Conservation (phyloP, 2,797 vertebrate genomes). For the Helicolenus hilgendorfi region DNA sequence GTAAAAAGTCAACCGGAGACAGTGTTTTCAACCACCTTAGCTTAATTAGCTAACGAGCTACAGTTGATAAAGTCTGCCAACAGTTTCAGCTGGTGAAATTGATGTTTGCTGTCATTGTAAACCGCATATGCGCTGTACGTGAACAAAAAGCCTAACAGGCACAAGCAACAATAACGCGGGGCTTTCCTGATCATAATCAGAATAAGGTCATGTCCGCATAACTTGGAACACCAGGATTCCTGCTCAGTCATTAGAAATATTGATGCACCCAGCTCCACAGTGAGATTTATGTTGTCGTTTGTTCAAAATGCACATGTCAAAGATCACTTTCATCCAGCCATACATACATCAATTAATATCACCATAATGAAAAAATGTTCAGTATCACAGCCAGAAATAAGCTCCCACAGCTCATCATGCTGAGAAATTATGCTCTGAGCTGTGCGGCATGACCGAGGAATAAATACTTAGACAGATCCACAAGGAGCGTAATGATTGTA, state of each 20-base stretch:
- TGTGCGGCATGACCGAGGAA: slow-evolving; percentile 27
- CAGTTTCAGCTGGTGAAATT: background rate
- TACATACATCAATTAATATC: background rate
- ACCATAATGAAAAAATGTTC: background rate
- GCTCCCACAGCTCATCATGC: slow-evolving; percentile 16
- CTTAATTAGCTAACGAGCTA: background rate
- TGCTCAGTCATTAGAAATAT: background rate
- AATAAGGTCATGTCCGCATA: background rate
- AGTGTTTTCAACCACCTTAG: background rate
- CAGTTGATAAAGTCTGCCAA: background rate
- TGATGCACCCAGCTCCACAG: background rate
- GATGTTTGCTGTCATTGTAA: background rate
- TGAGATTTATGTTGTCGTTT: background rate
- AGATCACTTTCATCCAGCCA: background rate
- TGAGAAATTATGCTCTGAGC: slow-evolving; percentile 46
- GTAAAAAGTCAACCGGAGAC: background rate
- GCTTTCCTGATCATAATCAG: background rate
- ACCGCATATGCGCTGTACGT: background rate
- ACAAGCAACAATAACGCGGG: background rate
- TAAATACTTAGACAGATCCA: slow-evolving; percentile 44
- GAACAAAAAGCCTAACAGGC: background rate
- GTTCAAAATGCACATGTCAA: background rate
- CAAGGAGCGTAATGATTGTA: slow-evolving; percentile 52
- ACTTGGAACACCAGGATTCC: background rate
- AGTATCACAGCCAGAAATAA: slow-evolving; percentile 37